Percentiles rank a stretch among this genome's conserved stretches.
Evolutionary conservation across 2,113 vertebrate species (phyloP).

Genomic region (Amphiprion percula): DNA sequence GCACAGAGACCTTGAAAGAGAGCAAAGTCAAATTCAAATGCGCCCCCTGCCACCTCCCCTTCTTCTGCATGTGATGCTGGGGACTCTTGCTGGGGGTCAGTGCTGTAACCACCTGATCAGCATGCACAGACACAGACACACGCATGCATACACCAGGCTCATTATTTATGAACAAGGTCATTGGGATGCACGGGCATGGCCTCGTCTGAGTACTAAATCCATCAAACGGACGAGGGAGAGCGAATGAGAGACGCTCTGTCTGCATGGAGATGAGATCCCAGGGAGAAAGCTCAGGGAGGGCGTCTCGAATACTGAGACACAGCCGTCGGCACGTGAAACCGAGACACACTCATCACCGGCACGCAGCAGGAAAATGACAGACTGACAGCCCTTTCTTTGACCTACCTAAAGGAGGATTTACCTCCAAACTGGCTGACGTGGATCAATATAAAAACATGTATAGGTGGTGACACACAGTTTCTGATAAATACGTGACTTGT

Average conservation of each 20-base stretch:
- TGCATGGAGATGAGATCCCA: constrained; percentile 76
- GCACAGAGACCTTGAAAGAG: constrained; percentile 44
- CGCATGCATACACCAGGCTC: constrained; percentile 34
- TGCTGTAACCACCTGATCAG: constrained; percentile 73
- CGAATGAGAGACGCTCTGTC: constrained; percentile 64
- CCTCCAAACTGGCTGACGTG: constrained; percentile 1
- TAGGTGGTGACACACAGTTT: background rate
- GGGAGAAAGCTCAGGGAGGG: constrained; percentile 35
- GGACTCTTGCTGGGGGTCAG: constrained; percentile 51
- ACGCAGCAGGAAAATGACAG: constrained; percentile 36
- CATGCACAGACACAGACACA: constrained; percentile 69
- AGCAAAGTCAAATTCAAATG: constrained; percentile 59
- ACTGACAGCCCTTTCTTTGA: background rate
- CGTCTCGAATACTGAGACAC: constrained; percentile 47
- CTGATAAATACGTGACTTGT: constrained; percentile 7
- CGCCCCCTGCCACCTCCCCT: background rate
- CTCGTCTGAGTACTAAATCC: constrained; percentile 72
- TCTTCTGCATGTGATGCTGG: constrained; percentile 33
- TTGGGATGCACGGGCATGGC: constrained; percentile 76
- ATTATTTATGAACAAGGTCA: constrained; percentile 80
- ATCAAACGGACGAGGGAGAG: constrained; percentile 64
- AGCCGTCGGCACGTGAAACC: constrained; percentile 19
- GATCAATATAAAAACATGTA: background rate
- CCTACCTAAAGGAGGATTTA: background rate
- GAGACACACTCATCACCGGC: constrained; percentile 37